Evolutionary conservation across 2,113 vertebrate species (phyloP).

Genomic region (Theropithecus gelada): DNA sequence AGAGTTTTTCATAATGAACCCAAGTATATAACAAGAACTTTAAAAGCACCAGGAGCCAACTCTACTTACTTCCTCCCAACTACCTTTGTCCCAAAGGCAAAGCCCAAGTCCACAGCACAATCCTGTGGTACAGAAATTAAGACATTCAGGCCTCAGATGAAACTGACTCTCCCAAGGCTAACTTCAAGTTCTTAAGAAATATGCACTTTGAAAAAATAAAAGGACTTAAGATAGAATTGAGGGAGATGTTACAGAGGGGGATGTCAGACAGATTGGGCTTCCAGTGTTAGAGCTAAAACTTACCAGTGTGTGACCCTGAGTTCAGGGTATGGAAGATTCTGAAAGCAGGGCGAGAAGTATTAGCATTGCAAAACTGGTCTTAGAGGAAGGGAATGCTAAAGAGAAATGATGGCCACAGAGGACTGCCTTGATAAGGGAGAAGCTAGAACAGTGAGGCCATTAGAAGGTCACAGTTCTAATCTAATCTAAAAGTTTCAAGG

Average conservation of each 20-base stretch:
- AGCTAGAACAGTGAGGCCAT: not conserved
- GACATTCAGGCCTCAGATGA: constrained; percentile 25
- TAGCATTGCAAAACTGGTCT: not conserved
- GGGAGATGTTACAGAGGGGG: not conserved
- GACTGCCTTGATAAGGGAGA: not conserved
- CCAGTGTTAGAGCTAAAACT: not conserved
- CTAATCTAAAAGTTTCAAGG: constrained; percentile 25
- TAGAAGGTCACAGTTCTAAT: constrained; percentile 2
- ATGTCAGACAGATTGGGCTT: not conserved
- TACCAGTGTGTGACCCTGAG: not conserved
- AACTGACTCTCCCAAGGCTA: not conserved
- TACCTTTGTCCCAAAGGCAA: not conserved
- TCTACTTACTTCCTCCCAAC: constrained; percentile 10
- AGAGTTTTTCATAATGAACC: constrained; percentile 43
- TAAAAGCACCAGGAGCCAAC: not conserved
- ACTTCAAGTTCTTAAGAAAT: constrained; percentile 48
- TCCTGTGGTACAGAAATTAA: constrained; percentile 15
- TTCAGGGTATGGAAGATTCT: constrained; percentile 18
- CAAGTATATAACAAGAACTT: not conserved
- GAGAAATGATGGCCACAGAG: constrained; percentile 5
- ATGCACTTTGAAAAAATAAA: not conserved
- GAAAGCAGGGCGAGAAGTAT: not conserved
- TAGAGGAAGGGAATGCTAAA: not conserved
- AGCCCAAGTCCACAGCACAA: constrained; percentile 21
- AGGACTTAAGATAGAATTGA: not conserved